phyloP scores from a whole-genome alignment of 2,113 vertebrate genomes.

The Tylochromis polylepis region DNA sequence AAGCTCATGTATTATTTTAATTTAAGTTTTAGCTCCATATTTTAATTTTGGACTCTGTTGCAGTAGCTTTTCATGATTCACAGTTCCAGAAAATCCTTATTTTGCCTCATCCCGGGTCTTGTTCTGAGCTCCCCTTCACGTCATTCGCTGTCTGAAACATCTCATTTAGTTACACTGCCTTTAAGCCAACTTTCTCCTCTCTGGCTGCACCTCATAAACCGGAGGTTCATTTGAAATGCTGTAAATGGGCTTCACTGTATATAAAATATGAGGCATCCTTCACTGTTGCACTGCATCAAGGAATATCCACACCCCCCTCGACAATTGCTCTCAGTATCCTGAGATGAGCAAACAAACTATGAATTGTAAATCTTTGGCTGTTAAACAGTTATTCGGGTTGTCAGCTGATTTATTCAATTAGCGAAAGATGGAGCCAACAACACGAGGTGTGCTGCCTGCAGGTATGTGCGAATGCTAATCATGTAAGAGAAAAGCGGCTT shows the following conservation, averaged over 20 bases:
- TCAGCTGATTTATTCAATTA: conserved; percentile 36
- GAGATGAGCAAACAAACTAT: background rate
- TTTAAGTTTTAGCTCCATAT: background rate
- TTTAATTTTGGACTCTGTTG: background rate
- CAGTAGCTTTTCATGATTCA: background rate
- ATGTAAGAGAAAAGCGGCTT: background rate
- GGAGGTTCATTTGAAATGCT: background rate
- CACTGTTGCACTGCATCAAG: background rate
- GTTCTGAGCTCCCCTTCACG: background rate
- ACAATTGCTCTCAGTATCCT: background rate
- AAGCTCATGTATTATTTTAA: background rate
- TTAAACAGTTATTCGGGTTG: conserved; percentile 28
- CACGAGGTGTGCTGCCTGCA: conserved; percentile 25
- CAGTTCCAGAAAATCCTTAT: background rate
- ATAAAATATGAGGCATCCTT: background rate
- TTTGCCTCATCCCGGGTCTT: background rate
- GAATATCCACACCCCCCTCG: background rate
- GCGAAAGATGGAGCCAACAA: conserved; percentile 11
- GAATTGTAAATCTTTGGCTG: conserved; percentile 12
- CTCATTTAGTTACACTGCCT: background rate
- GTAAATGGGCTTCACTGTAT: background rate
- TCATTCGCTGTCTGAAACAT: background rate
- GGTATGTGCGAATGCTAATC: conserved; percentile 44
- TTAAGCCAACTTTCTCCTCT: background rate
- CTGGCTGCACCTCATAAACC: background rate